A percentile compares a stretch with the other conserved stretches of the same genome.
phyloP scores from a whole-genome alignment of 2,113 vertebrate genomes.

The Cololabis saira region DNA sequence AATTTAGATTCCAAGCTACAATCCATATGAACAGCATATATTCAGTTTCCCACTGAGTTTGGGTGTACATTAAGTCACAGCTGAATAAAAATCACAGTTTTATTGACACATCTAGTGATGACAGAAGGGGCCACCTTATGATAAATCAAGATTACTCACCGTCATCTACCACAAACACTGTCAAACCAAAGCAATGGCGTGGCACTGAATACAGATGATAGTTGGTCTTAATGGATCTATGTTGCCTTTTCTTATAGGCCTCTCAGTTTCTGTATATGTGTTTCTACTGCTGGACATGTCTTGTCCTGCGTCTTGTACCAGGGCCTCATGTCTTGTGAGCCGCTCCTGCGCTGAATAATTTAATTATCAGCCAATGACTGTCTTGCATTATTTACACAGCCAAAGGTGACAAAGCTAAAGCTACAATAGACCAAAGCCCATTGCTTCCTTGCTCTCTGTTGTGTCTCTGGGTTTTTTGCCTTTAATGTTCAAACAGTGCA shows the following conservation, averaged over 20 bases:
- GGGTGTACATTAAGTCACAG: slow-evolving; percentile 13
- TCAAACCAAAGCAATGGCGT: slow-evolving; percentile 26
- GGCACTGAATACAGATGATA: slow-evolving; percentile 23
- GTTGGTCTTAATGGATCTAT: slow-evolving; percentile 5
- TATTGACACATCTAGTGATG: slow-evolving; percentile 48
- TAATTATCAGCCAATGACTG: slow-evolving; percentile 76
- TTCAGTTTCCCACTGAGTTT: too few relatives aligned
- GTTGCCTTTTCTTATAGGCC: neutral
- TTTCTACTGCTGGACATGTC: slow-evolving; percentile 27
- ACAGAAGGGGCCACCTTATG: slow-evolving; percentile 40
- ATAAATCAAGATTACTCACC: slow-evolving; percentile 45
- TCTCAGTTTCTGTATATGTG: slow-evolving; percentile 12
- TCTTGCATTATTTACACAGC: slow-evolving; percentile 78
- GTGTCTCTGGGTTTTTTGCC: neutral
- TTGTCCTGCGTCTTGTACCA: slow-evolving; percentile 50
- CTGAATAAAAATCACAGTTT: slow-evolving; percentile 51
- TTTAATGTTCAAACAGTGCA: neutral
- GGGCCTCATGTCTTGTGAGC: slow-evolving; percentile 73
- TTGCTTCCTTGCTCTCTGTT: slow-evolving; percentile 13
- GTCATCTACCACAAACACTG: slow-evolving; percentile 38
- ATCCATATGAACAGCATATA: too few relatives aligned
- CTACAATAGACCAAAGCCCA: slow-evolving; percentile 36
- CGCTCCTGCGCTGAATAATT: slow-evolving; percentile 76
- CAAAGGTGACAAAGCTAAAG: slow-evolving; percentile 74
- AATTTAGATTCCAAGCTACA: too few relatives aligned